Conservation (phyloP, 1,140 invertebrate genomes). For the Zaprionus camerounensis region DNA sequence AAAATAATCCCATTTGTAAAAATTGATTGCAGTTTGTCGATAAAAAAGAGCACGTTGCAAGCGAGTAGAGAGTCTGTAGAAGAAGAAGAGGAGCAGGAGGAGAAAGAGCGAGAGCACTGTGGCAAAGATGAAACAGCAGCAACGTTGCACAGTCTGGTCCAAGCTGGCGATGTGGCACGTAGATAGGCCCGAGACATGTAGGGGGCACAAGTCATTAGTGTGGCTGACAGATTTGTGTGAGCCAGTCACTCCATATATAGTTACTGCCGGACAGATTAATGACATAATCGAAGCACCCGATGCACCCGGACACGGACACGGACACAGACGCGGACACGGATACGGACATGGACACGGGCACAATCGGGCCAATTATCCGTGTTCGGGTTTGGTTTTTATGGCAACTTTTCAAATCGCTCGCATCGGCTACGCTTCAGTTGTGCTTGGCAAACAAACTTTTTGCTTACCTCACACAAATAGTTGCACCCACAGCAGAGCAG, state of each 20-base stretch:
- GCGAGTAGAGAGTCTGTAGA: background rate
- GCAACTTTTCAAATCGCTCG: constrained; percentile 70
- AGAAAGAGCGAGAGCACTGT: background rate
- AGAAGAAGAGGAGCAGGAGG: no score
- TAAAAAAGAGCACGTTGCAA: constrained; percentile 49
- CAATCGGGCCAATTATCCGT: no score
- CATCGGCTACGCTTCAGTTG: constrained; percentile 71
- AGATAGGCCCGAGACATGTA: constrained; percentile 55
- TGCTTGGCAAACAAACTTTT: constrained; percentile 68
- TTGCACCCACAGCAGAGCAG: constrained; percentile 39
- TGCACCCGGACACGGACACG: constrained; percentile 20
- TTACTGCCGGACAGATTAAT: constrained; percentile 61
- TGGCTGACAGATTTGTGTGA: constrained; percentile 62
- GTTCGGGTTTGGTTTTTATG: constrained; percentile 31
- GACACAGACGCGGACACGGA: no score
- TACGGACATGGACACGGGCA: no score
- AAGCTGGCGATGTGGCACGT: constrained; percentile 36
- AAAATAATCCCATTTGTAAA: constrained; percentile 83
- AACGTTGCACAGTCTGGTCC: background rate
- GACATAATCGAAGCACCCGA: constrained; percentile 49
- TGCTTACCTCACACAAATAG: constrained; percentile 75
- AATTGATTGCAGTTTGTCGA: constrained; percentile 82
- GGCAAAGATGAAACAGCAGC: constrained; percentile 36
- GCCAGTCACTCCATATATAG: constrained; percentile 6
- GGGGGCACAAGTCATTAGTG: constrained; percentile 77